Conservation (phyloP, 2,113 vertebrate genomes). For the Meriones unguiculatus region DNA sequence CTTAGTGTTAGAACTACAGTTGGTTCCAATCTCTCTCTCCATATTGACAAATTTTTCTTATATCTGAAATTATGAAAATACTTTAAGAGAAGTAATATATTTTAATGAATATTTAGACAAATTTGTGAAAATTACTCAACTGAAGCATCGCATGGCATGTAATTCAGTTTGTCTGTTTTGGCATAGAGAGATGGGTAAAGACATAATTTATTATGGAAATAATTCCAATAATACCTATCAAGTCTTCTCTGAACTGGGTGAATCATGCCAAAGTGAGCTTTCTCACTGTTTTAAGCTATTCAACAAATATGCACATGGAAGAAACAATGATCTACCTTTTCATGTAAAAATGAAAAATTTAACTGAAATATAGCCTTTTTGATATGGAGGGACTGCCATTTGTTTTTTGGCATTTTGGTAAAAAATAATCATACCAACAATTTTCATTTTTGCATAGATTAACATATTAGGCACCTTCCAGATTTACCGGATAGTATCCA, state of each 20-base stretch:
- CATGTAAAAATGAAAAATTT: neutral
- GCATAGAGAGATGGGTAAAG: neutral
- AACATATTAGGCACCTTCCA: neutral
- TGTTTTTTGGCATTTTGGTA: neutral
- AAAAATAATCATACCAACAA: neutral
- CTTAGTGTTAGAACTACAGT: neutral
- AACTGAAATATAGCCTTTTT: neutral
- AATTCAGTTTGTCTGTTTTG: neutral
- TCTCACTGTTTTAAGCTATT: neutral
- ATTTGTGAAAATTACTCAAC: neutral
- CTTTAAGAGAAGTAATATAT: neutral
- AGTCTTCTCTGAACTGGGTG: neutral
- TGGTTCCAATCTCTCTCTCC: neutral
- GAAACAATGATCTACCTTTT: neutral
- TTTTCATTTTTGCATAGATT: neutral
- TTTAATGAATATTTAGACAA: constrained; percentile 25
- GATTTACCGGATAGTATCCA: neutral
- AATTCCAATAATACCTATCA: neutral
- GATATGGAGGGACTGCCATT: neutral
- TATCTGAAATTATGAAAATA: neutral
- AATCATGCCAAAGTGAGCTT: neutral
- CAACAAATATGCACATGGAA: rapidly evolving
- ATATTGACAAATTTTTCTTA: neutral
- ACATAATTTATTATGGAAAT: neutral
- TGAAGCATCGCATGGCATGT: neutral